Evolutionary conservation across 2,113 vertebrate genomes (phyloP).

Genomic region (Amblyornis subalaris): DNA sequence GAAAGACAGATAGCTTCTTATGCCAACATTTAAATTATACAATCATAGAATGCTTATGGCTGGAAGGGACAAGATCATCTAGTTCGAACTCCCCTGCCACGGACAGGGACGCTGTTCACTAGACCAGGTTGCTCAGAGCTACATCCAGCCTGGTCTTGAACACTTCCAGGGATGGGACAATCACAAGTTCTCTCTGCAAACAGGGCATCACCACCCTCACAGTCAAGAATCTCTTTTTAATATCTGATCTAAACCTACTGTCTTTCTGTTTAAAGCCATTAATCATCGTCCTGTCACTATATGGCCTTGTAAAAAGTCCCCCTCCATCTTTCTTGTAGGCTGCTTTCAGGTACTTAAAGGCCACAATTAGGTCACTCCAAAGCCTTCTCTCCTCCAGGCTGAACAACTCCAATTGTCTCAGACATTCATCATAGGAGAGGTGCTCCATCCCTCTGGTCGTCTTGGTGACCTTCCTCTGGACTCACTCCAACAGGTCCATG

Average conservation of each 20-base stretch:
- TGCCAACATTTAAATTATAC: not conserved
- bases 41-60: not conserved
- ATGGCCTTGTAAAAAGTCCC: not conserved
- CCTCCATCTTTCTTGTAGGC: not conserved
- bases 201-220: not conserved
- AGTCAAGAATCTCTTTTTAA: not conserved
- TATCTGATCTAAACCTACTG: not conserved
- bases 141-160: accelerated
- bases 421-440: not conserved
- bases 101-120: not conserved
- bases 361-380: not conserved
- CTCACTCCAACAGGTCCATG: accelerated
- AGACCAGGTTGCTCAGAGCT: not conserved
- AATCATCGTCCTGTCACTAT: not conserved
- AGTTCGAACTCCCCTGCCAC: not conserved
- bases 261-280: not conserved
- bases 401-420: not conserved
- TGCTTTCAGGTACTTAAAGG: not conserved
- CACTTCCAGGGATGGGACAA: not conserved
- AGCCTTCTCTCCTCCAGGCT: not conserved
- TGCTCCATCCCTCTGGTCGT: not conserved
- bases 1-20: not conserved
- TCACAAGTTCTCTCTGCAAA: not conserved
- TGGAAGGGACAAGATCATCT: not conserved
- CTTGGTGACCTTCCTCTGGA: not conserved